Percentiles rank a stretch among this genome's conserved stretches.
Evolutionary conservation across 1,140 invertebrate genomes (phyloP).

Genomic region (Trachelipus rathkii): DNA sequence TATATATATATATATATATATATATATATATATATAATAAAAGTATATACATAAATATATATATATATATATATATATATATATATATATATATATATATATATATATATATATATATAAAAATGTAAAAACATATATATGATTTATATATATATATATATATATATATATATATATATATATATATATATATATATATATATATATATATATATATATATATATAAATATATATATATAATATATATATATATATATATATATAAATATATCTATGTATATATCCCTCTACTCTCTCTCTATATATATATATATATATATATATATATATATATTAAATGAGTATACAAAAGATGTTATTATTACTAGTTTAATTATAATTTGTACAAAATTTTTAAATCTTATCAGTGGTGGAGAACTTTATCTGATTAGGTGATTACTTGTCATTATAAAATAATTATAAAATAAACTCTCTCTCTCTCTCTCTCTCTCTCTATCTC

Average conservation of each 20-base stretch:
- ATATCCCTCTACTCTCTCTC: too few relatives aligned
- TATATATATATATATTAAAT: conserved; percentile 22
- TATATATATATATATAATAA: conserved; percentile 10
- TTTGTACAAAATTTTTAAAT: too few relatives aligned
- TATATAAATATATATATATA: background rate
- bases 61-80: conserved; percentile 22
- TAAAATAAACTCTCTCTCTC: too few relatives aligned
- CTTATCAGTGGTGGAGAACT: too few relatives aligned
- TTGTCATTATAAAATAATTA: too few relatives aligned
- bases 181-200: conserved; percentile 21
- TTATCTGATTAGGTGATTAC: too few relatives aligned
- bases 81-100: conserved; percentile 21
- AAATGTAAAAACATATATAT: background rate
- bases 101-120: conserved; percentile 16
- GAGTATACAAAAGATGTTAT: too few relatives aligned
- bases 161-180: conserved; percentile 22
- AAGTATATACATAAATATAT: conserved; percentile 19
- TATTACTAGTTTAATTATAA: too few relatives aligned
- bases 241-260: too few relatives aligned
- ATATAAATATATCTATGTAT: conserved; percentile 12
- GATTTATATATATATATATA: conserved; percentile 16
- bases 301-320: conserved; percentile 22
- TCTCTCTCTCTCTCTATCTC: too few relatives aligned
- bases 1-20: conserved; percentile 14
- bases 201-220: conserved; percentile 7